Base-by-base conservation (phyloP, 2,113 vertebrate species). In the Pseudorasbora parva region DNA sequence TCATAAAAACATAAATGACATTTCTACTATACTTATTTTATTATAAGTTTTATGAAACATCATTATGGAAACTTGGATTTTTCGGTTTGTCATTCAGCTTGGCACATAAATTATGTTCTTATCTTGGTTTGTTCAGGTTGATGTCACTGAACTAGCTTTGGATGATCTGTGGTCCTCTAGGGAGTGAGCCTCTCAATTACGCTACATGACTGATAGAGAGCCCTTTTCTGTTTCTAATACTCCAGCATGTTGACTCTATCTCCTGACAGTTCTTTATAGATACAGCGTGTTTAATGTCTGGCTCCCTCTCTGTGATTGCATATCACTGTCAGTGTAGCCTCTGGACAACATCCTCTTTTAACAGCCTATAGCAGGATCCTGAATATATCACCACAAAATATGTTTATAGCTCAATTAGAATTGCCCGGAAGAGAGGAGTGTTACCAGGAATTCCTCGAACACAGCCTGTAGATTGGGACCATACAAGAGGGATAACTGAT, bases 371-470 rank as follows among this genome's bases (percentile, higher is more conserved):
- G 33, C 37, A 43, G 54, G 11, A 56, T 12, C 56, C 23, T 25
- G 23, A 43, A 71, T 78, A 47, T 11, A 84, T 79, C 64, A 78
- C 19, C 37, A 7, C 1, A 1, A 60, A 79, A 57, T 33, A 69
- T 47, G 23, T 78, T 78, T 78, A 79, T 30, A 33, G 75, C 54
- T 57, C 62, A 71, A 57, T 78, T 57, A 47, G 4, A 45, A 45
- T 78, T 79, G 43, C 60, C 15, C 33, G 17, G 49, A 71, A 71
- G 19, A 49, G 64, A 8, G 49, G 9, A 25, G 62, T 2, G 30
- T 41, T 84, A 78, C 45, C 47, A 69, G 82, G 82, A 84, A 78
- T 69, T 84, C 74, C 82, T 78, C 82, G 57, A 84, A 15, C n/a
- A n/a, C 60, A 0, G 19, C 21, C 5, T 56, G 12, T 49, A 68